Conservation (phyloP, 2,113 vertebrate species). For the Corythaixoides concolor region DNA sequence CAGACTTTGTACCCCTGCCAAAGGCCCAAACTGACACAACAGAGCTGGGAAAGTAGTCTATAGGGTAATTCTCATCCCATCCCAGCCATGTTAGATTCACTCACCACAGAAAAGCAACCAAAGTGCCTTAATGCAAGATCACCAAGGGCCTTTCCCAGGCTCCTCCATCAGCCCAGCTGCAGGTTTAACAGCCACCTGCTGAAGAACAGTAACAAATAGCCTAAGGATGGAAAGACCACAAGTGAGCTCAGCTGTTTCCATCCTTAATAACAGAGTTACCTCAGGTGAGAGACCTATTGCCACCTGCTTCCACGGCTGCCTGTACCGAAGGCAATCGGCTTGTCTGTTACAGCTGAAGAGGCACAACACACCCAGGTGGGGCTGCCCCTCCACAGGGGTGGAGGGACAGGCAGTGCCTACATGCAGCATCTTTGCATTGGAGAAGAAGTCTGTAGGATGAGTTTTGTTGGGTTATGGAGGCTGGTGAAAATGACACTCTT, state of each 20-base stretch:
- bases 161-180: background rate
- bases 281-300: background rate
- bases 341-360: background rate
- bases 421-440: fast-evolving
- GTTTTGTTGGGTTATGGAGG: background rate
- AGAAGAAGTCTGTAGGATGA: background rate
- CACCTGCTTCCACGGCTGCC: background rate
- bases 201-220: background rate
- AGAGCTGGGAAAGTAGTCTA: background rate
- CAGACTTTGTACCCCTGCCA: background rate
- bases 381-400: fast-evolving
- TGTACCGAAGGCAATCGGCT: background rate
- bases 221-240: background rate
- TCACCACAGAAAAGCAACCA: background rate
- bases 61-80: fast-evolving
- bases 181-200: background rate
- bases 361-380: background rate
- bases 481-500: background rate
- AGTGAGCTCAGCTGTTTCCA: background rate
- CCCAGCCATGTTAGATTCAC: background rate
- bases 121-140: fast-evolving
- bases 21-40: background rate
- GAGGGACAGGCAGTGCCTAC: fast-evolving
- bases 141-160: fast-evolving
- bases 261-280: background rate